Percentiles rank a stretch among this genome's conserved stretches.
phyloP scores from a whole-genome alignment of 1,140 invertebrate species.

The Neotoxoptera formosana region DNA sequence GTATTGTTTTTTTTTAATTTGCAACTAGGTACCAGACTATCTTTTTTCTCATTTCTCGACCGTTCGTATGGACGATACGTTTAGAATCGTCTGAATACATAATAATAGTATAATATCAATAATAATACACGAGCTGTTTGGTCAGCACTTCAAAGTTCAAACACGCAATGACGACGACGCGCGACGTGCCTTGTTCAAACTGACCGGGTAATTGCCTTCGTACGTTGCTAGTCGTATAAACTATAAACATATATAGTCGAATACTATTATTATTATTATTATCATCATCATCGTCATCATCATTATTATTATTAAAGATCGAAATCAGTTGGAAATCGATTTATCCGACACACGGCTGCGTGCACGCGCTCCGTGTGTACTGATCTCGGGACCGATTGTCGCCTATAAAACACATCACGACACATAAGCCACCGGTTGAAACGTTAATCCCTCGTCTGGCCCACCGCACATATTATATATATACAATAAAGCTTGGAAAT shows the following conservation, averaged over 20 bases:
- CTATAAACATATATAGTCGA: neutral
- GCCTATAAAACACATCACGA: neutral
- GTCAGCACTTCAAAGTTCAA: neutral
- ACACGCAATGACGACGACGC: neutral
- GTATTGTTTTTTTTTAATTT: neutral
- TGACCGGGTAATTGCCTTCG: neutral
- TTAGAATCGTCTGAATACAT: neutral
- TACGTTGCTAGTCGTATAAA: neutral
- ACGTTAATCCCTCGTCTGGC: neutral
- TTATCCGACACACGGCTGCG: constrained; percentile 11
- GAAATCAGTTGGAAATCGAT: constrained; percentile 17
- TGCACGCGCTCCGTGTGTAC: neutral
- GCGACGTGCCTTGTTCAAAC: neutral
- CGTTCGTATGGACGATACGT: neutral
- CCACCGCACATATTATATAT: neutral
- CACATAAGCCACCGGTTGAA: neutral
- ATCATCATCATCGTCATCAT: neutral
- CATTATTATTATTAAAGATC: constrained; percentile 4
- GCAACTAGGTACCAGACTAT: no score
- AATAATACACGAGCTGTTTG: neutral
- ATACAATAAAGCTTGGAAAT: neutral
- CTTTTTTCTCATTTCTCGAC: neutral
- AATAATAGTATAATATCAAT: neutral
- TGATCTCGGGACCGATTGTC: constrained; percentile 17
- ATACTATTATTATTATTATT: neutral